Percentiles rank a stretch among this genome's conserved stretches.
phyloP scores from a whole-genome alignment of 2,797 vertebrate species.

The Hypotaenidia okinawae region DNA sequence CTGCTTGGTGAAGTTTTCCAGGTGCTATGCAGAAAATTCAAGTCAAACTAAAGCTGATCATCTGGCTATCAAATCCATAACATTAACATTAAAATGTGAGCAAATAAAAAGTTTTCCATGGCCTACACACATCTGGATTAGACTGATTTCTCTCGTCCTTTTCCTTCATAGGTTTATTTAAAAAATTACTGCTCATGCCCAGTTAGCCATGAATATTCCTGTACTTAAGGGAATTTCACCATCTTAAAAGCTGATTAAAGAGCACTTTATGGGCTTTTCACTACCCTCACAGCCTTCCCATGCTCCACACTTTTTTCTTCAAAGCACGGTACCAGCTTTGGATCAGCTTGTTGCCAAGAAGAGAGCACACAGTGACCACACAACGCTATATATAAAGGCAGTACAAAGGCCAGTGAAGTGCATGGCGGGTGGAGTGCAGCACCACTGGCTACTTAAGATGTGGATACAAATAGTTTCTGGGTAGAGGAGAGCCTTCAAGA shows the following conservation, averaged over 20 bases:
- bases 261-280: neutral
- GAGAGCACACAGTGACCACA: fast-evolving
- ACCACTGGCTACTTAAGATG: neutral
- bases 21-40: neutral
- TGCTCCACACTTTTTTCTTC: neutral
- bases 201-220: neutral
- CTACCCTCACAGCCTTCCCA: neutral
- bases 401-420: neutral
- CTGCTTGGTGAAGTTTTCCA: neutral
- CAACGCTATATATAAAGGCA: fast-evolving
- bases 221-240: neutral
- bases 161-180: neutral
- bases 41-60: neutral
- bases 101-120: neutral
- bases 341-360: neutral
- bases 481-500: neutral
- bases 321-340: neutral
- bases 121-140: neutral
- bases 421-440: neutral
- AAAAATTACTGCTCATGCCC: neutral
- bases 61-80: neutral
- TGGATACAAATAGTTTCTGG: neutral
- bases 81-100: neutral
- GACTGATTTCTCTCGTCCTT: neutral
- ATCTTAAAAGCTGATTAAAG: neutral